Base-by-base conservation (phyloP, 2,888 invertebrate species). In the Eledone cirrhosa region DNA sequence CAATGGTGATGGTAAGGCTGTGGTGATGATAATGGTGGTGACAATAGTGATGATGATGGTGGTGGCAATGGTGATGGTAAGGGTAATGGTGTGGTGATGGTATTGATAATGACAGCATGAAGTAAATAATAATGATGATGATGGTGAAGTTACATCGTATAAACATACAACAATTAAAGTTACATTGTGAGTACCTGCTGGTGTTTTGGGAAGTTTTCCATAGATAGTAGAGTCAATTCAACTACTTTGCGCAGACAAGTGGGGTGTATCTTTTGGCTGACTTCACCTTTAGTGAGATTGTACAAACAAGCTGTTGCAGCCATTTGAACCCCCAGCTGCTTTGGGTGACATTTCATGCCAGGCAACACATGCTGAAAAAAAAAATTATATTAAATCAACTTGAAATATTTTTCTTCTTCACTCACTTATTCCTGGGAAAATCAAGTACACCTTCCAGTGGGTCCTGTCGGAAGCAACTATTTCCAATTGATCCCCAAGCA, bases 231-330 rank as follows among this genome's bases (percentile, higher is more conserved):
- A 2, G 94, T 94, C 31, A 93, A 89, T 82, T 93, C 92, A 16
- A 94, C 94, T 74, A 94, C 93, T 85, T 92, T 91, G 82, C 92
- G 92, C 77, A 95, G 91, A 82, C 93, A 91, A 24, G 91, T 91
- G 0, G 94, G 94, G 88, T 94, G 94, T 80, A 94, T 93, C 86
- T 92, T 92, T 80, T 92, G 92, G 0, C 94, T 93, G 14, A 94
- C 88, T 84, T 94, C 93, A 29, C 93, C 93, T 85, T 94, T 93
- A 0, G 94, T 94, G 78, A 95, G 92, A 90, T 94, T 94, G 88
- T 94, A 94, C 29, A 95, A 91, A 87, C 94, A 94, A 27, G 94
- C 94, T 4, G 94, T 94, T 22, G 94, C 94, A 22, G 94, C 94
- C 93, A 94, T 93, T 90, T 94, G 94, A 29, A 94, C 93, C 24